A percentile compares a stretch with the other conserved stretches of the same genome.
These are phyloP conservation scores for Carabus problematicus DNA, from an alignment of 2,888 invertebrate genomes.

Conservation along the genomic window DNA sequence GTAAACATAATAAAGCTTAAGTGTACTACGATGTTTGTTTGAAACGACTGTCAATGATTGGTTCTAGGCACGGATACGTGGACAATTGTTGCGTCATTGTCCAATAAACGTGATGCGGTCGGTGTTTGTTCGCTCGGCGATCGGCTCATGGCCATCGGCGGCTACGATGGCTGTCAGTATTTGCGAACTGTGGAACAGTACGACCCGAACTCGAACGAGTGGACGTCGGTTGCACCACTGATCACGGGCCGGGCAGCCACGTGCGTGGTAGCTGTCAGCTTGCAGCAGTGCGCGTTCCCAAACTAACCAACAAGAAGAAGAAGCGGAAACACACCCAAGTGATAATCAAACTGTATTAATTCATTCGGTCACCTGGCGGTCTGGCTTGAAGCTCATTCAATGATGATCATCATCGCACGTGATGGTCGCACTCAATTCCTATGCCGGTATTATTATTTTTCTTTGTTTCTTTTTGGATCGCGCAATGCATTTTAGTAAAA, in stretches of 20 bases:
- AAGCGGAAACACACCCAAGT: slow-evolving; percentile 7
- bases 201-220: slow-evolving; percentile 82
- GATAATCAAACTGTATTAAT: slow-evolving; percentile 9
- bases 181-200: slow-evolving; percentile 88
- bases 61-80: slow-evolving; percentile 82
- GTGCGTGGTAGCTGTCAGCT: slow-evolving; percentile 74
- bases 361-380: background rate
- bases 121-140: slow-evolving; percentile 88
- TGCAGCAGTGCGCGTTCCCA: slow-evolving; percentile 33
- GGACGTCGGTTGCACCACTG: slow-evolving; percentile 79
- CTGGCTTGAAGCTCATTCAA: background rate
- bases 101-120: slow-evolving; percentile 85
- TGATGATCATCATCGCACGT: background rate
- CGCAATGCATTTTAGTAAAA: background rate
- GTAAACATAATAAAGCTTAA: no score
- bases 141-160: slow-evolving; percentile 82
- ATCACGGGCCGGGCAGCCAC: slow-evolving; percentile 88
- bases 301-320: no score
- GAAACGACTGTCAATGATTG: no score
- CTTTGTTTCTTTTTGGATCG: background rate
- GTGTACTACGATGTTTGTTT: no score
- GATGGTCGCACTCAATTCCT: slow-evolving; percentile 24
- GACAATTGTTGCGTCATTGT: slow-evolving; percentile 84
- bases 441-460: background rate
- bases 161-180: slow-evolving; percentile 91